Base-by-base conservation (phyloP, 1,140 invertebrate genomes). In the Brachystomella parvula region DNA sequence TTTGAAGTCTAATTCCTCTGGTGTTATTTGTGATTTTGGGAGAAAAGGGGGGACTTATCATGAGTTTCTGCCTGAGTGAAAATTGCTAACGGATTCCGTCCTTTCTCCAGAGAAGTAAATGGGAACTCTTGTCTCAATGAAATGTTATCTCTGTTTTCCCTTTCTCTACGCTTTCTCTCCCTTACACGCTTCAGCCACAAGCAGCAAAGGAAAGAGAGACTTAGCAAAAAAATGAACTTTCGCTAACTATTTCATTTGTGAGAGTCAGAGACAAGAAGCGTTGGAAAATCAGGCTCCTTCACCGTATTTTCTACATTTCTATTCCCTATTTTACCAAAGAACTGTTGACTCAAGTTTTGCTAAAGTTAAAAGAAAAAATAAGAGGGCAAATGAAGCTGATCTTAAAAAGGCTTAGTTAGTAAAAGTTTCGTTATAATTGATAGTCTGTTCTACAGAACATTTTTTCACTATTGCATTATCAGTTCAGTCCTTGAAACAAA, bases 41-140 rank as follows among this genome's bases (percentile, higher is more conserved):
- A 62, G 68, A 53, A 15, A 24, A 24, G 24, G 49, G 49, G 49
- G 69, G 72, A 67, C 70, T 73, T 73, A 73, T 73, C 72, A 71
- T 58, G 65, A 73, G 61, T 73, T 73, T 73, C 72, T 73, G 72
- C 69, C 67, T 73, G 30, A 73, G 31, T 73, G 69, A 64, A 67
- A 73, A 73, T 73, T 61, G 72, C 65, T 73, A 73, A 71, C 72
- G 69, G 72, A 73, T 73, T 73, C 72, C 29, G 63, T 47, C 32
- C 12, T 53, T 53, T 24, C 24, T 19, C 19, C 6, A 65, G 65
- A 62, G 68, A 64, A 61, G 62, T 29, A 62, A 53, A 53, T 19
- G 12, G 49, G 49, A 24, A 53, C 15, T 26, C 49, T 65, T 61
- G 62, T 66, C 69, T 70, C 61, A 70, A 70, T 70, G 65, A 62